Base-by-base conservation (phyloP, 2,888 invertebrate genomes). In the Spodoptera littoralis region DNA sequence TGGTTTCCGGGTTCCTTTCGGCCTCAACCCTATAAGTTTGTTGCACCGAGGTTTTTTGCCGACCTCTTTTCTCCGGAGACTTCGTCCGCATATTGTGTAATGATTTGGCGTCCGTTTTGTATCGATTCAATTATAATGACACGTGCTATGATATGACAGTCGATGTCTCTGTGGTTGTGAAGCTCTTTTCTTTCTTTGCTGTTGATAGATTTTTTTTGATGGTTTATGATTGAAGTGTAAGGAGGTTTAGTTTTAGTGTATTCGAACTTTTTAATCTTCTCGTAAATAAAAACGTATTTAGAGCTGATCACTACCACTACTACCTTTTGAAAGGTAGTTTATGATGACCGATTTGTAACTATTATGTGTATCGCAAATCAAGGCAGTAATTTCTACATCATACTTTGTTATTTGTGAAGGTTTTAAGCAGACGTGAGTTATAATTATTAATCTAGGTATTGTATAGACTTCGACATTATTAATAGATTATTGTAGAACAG, bases 1-100 rank as follows among this genome's bases (percentile, higher is more conserved):
- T 82, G 46, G 86, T 85, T 85, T 92, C 93, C 85, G 89, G 90
- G 83, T 90, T 85, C 77, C 83, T 83, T 57, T 87, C 88, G 27
- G 51, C 56, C 70, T 87, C 84, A 59, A 83, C 78, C 82, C 85
- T 86, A 78, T 84, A 87, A 71, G 63, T 27, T 45, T 60, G 77
- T 63, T 78, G 82, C 60, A 73, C 79, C 66, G 69, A 73, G 61
- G 70, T 69, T 87, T 85, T 86, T 81, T 84, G 87, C 54, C 82
- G 77, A 42, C 68, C 54, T 65, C 78, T 78, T 63, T 76, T 81
- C 58, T 83, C 83, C 27, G 85, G 80, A 50, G 80, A 81, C 77
- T 82, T 86, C 62, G 85, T 75, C 60, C 84, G 86, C 89, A 89
- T 88, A 62, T 48, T 64, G 36, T 49, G 52, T 66, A 76, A 72